These are phyloP conservation scores for Malachius bipustulatus DNA, from an alignment of 2,888 invertebrate genomes.

Conservation along the genomic window DNA sequence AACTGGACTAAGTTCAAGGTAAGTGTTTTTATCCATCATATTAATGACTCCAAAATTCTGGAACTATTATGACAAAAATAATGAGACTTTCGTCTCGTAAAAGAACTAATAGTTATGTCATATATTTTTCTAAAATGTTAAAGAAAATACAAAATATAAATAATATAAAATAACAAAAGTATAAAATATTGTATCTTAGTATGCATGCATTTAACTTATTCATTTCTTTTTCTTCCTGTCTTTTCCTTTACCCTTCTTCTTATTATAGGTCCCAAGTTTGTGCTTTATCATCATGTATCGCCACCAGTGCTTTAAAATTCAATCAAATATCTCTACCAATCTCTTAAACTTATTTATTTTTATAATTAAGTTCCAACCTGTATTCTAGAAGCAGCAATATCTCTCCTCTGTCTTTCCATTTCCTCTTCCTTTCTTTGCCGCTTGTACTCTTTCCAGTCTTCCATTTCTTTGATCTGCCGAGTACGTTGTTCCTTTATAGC, in stretches of 20 bases:
- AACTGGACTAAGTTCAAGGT: conserved; percentile 25
- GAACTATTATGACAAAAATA: not conserved
- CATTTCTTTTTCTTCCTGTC: not conserved
- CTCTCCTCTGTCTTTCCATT: conserved; percentile 2
- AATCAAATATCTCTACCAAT: too few species aligned
- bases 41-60: not conserved
- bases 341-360: too few species aligned
- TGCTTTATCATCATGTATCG: not conserved
- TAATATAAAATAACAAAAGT: too few species aligned
- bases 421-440: conserved; percentile 19
- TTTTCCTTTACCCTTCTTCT: conserved; percentile 1
- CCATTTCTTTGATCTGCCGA: conserved; percentile 21
- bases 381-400: conserved; percentile 1
- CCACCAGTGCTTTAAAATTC: too few species aligned
- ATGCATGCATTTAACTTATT: too few species aligned
- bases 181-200: too few species aligned
- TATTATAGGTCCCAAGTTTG: not conserved
- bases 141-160: too few species aligned
- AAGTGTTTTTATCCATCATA: too few species aligned
- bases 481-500: conserved; percentile 19
- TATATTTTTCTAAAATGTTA: too few species aligned
- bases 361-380: conserved; percentile 6
- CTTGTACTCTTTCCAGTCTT: conserved; percentile 24
- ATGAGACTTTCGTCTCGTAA: too few species aligned
- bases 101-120: too few species aligned